These are phyloP conservation scores for Cassiopea andromeda DNA, from an alignment of 30 jellyfish, hydroid and myxozoan species.

Conservation along the genomic window DNA sequence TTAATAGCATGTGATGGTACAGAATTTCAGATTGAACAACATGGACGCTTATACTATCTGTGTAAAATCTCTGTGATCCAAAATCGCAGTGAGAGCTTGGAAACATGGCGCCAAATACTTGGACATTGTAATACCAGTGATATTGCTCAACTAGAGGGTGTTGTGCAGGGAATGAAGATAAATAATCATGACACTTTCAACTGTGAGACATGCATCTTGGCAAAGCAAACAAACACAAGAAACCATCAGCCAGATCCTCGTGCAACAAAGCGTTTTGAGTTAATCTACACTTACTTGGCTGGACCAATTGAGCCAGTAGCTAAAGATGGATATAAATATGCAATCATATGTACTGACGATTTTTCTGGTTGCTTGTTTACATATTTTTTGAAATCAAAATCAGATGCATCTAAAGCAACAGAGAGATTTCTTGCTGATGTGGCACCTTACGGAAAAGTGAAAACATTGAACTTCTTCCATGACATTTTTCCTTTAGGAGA, in stretches of 20 bases:
- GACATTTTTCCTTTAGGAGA: constrained; percentile 66
- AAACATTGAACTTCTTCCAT: constrained; percentile 50
- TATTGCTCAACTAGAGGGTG: constrained; percentile 17
- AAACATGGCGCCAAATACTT: constrained; percentile 41
- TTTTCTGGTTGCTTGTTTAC: neutral
- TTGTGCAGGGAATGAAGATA: constrained; percentile 41
- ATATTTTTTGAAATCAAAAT: neutral
- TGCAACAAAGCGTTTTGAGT: constrained; percentile 13
- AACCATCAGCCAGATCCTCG: neutral
- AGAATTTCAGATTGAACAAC: too few relatives aligned
- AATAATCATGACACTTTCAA: constrained; percentile 9
- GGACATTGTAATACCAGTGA: constrained; percentile 60
- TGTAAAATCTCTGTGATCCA: too few relatives aligned
- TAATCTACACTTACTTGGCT: constrained; percentile 22
- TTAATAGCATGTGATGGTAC: too few relatives aligned
- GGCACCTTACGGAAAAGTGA: constrained; percentile 17
- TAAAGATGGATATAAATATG: constrained; percentile 37
- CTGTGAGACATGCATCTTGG: constrained; percentile 48
- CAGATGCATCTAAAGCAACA: constrained; percentile 2
- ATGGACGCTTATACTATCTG: too few relatives aligned
- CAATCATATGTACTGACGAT: constrained; percentile 1
- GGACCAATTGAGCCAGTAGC: constrained; percentile 45
- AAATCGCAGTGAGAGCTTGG: too few relatives aligned
- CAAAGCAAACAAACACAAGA: neutral
- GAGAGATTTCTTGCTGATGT: neutral